A percentile compares a stretch with the other conserved stretches of the same genome.
Evolutionary conservation across 2,797 vertebrate genomes (phyloP).

Genomic region (Lepus oiostolus): DNA sequence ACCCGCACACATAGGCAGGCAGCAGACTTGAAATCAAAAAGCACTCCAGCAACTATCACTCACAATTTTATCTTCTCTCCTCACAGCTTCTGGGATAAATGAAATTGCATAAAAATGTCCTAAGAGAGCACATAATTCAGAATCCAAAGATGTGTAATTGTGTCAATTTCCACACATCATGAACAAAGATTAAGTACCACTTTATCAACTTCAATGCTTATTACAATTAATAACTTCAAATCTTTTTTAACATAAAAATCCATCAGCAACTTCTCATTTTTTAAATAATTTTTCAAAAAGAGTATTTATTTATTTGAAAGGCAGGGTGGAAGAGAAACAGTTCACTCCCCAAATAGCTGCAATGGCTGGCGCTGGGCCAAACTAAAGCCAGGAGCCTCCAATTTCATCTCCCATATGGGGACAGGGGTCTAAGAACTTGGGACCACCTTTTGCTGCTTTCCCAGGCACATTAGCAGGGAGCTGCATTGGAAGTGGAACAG

Average conservation of each 20-base stretch:
- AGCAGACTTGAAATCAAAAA: constrained; percentile 3
- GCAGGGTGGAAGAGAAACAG: too few species aligned
- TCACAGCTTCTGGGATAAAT: background rate
- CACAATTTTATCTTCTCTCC: background rate
- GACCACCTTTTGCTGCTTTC: too few species aligned
- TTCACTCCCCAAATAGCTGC: too few species aligned
- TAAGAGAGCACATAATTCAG: constrained; percentile 47
- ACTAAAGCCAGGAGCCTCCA: too few species aligned
- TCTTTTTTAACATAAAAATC: constrained; percentile 44
- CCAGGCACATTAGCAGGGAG: too few species aligned
- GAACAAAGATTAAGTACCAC: background rate
- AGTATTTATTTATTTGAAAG: too few species aligned
- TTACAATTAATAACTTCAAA: constrained; percentile 5
- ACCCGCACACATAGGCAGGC: background rate
- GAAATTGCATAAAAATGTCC: constrained; percentile 9
- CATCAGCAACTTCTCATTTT: background rate
- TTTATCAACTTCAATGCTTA: background rate
- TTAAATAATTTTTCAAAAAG: too few species aligned
- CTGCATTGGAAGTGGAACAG: too few species aligned
- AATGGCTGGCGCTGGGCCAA: too few species aligned
- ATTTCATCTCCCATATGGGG: too few species aligned
- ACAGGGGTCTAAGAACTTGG: too few species aligned
- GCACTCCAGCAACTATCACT: background rate
- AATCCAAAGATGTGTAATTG: background rate
- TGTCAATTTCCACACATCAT: background rate